Percentiles rank a stretch among this genome's conserved stretches.
Conservation (phyloP, 2,888 invertebrate genomes). For the Athrips mouffetella region DNA sequence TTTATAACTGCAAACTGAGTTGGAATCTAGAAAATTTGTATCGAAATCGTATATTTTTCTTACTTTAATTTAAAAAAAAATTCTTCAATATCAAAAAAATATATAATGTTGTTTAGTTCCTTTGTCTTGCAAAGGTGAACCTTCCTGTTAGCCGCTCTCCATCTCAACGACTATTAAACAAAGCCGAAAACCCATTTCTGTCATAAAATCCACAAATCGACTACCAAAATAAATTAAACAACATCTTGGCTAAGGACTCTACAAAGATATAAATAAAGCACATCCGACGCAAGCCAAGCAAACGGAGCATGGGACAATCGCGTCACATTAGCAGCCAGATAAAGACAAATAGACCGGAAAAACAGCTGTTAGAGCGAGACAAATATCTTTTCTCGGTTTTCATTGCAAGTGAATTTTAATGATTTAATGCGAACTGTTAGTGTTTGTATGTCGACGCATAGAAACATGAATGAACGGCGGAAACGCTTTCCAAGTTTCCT, state of each 20-base stretch:
- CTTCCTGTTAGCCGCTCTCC: too few relatives aligned
- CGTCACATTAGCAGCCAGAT: conserved; percentile 72
- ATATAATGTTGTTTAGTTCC: too few relatives aligned
- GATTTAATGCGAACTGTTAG: conserved; percentile 37
- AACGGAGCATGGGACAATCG: conserved; percentile 70
- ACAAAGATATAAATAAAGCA: conserved; percentile 35
- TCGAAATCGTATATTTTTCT: too few relatives aligned
- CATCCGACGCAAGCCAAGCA: conserved; percentile 45
- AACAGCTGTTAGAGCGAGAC: conserved; percentile 65
- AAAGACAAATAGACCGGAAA: conserved; percentile 76
- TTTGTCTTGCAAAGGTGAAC: too few relatives aligned
- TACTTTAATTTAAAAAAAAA: too few relatives aligned
- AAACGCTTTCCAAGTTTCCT: not conserved
- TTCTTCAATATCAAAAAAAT: too few relatives aligned
- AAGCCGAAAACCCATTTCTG: too few relatives aligned
- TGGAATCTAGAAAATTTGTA: too few relatives aligned
- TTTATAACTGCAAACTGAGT: too few relatives aligned
- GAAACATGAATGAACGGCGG: not conserved
- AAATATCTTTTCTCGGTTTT: conserved; percentile 59
- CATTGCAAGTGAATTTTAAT: conserved; percentile 62
- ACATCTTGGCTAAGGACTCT: conserved; percentile 25
- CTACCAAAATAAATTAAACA: not conserved
- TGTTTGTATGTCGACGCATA: not conserved
- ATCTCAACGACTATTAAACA: too few relatives aligned
- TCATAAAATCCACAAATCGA: too few relatives aligned